phyloP scores from a whole-genome alignment of 2,797 vertebrate genomes.

The Sebastes nivosus region DNA sequence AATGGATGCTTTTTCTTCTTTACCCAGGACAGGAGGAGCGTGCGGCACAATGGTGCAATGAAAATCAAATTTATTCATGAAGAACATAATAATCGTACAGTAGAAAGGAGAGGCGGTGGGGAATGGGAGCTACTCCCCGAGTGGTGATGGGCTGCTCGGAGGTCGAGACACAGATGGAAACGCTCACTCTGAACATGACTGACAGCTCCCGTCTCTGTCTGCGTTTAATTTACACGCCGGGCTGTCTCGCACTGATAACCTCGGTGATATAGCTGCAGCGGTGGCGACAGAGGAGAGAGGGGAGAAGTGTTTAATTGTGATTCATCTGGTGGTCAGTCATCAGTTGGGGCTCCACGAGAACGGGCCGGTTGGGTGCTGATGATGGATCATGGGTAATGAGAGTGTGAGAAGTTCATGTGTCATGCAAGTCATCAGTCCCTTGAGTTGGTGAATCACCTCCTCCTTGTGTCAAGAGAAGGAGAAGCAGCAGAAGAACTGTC shows the following conservation, averaged over 20 bases:
- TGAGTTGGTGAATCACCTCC: constrained; percentile 52
- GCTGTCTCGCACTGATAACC: constrained; percentile 29
- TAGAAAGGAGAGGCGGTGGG: constrained; percentile 4
- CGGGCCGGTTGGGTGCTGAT: constrained; percentile 13
- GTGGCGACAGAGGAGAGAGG: constrained; percentile 2
- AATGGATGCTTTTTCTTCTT: neutral
- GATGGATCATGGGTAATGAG: constrained; percentile 62
- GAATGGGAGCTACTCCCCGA: constrained; percentile 20
- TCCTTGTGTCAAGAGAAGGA: constrained; percentile 15
- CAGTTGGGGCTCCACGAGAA: constrained; percentile 18
- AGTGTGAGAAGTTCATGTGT: constrained; percentile 58
- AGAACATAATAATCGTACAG: constrained; percentile 50
- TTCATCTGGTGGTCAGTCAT: constrained; percentile 51
- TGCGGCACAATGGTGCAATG: neutral
- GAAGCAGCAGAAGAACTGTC: constrained; percentile 5
- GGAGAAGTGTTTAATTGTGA: constrained; percentile 55
- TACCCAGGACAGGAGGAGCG: neutral
- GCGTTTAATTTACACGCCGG: constrained; percentile 50
- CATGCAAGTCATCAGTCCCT: constrained; percentile 47
- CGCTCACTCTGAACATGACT: constrained; percentile 39
- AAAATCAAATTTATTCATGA: constrained; percentile 58
- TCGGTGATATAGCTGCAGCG: constrained; percentile 16
- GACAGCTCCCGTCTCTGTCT: constrained; percentile 55
- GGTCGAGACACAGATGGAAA: constrained; percentile 41
- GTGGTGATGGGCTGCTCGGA: constrained; percentile 31